Percentiles rank a stretch among this genome's conserved stretches.
Evolutionary conservation across 2,888 invertebrate species (phyloP).

Genomic region (Macaria notata): DNA sequence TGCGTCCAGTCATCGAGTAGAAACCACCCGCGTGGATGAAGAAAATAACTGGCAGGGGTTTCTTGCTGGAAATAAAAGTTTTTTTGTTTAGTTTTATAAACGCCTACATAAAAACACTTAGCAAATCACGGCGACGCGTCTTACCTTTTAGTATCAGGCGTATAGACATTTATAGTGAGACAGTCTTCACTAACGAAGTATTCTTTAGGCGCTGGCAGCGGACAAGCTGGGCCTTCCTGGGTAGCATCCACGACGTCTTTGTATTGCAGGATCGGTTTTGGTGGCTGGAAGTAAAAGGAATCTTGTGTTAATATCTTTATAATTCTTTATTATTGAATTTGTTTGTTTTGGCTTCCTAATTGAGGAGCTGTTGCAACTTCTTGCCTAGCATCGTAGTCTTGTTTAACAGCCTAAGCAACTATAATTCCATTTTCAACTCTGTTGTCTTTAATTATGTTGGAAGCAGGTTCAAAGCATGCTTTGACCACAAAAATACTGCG

Average conservation of each 20-base stretch:
- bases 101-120: too few species aligned
- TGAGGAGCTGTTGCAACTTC: too few species aligned
- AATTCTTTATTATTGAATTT: too few species aligned
- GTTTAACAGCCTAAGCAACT: too few species aligned
- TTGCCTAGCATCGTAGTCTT: too few species aligned
- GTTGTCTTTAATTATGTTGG: too few species aligned
- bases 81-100: too few species aligned
- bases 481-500: too few species aligned
- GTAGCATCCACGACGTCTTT: constrained; percentile 78
- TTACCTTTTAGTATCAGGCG: constrained; percentile 43
- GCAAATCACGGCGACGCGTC: neutral
- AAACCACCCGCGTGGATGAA: constrained; percentile 87
- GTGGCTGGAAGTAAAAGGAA: constrained; percentile 57
- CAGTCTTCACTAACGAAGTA: constrained; percentile 83
- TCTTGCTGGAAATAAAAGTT: constrained; percentile 28
- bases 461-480: too few species aligned
- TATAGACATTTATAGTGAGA: constrained; percentile 84
- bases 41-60: constrained; percentile 83
- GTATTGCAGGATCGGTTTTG: constrained; percentile 76
- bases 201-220: constrained; percentile 59
- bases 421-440: too few species aligned
- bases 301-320: neutral
- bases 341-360: too few species aligned
- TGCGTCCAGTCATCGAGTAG: constrained; percentile 83
- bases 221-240: constrained; percentile 83